Percentiles rank a stretch among this genome's conserved stretches.
Evolutionary conservation across 2,888 invertebrate genomes (phyloP).

Genomic region (Campoletis raptor): DNA sequence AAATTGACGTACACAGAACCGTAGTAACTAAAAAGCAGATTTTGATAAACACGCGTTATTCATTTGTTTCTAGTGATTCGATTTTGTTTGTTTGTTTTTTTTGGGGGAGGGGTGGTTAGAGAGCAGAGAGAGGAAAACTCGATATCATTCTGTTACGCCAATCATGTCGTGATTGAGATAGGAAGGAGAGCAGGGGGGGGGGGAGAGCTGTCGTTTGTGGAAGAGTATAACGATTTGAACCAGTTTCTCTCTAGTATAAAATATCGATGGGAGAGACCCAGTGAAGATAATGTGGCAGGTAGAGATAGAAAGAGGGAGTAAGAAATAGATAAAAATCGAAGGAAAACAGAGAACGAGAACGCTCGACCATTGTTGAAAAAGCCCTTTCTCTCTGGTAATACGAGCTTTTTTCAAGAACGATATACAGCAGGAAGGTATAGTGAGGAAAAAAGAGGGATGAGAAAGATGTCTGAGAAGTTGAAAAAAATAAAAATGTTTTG

Average conservation of each 20-base stretch:
- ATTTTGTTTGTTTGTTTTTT: not conserved
- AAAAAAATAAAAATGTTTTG: constrained; percentile 54
- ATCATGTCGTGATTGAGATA: not conserved
- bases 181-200: not conserved
- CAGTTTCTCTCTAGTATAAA: constrained; percentile 4
- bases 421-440: constrained; percentile 14
- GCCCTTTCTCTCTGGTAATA: constrained; percentile 55
- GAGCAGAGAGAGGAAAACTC: not conserved
- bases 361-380: constrained; percentile 60
- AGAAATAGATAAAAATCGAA: constrained; percentile 35
- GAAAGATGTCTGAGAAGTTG: constrained; percentile 2
- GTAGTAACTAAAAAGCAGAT: not conserved
- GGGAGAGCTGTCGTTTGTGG: not conserved
- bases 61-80: not conserved
- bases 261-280: constrained; percentile 31
- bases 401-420: constrained; percentile 54
- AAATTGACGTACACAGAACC: not conserved
- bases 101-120: not conserved
- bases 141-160: constrained; percentile 8
- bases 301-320: constrained; percentile 3
- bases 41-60: not conserved
- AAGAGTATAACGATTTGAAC: constrained; percentile 32
- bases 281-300: constrained; percentile 23
- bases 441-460: not conserved
- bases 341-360: constrained; percentile 27